Evolutionary conservation across 2,888 invertebrate species (phyloP).

Genomic region (Formica aserva): DNA sequence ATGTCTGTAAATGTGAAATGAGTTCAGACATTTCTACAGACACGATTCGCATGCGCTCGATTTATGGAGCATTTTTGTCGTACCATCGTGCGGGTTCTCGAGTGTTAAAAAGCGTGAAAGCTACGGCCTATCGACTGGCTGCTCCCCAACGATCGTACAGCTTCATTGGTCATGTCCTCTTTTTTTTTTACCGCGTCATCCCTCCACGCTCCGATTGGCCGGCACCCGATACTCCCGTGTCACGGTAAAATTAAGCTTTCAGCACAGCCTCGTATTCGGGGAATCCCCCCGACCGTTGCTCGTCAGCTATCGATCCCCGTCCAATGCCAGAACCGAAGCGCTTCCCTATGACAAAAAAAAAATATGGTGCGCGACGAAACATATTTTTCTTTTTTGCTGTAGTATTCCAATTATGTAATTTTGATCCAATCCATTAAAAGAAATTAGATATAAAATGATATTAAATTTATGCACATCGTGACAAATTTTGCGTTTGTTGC

Average conservation of each 20-base stretch:
- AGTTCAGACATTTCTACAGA: neutral
- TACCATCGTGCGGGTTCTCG: neutral
- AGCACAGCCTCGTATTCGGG: conserved; percentile 77
- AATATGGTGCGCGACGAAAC: conserved; percentile 59
- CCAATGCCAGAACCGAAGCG: conserved; percentile 62
- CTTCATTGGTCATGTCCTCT: conserved; percentile 79
- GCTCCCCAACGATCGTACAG: conserved; percentile 67
- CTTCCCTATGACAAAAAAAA: conserved; percentile 52
- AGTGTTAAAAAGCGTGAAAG: conserved; percentile 58
- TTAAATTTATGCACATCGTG: neutral
- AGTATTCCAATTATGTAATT: neutral
- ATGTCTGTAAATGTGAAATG: neutral
- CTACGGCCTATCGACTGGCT: conserved; percentile 70
- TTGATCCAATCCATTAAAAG: neutral
- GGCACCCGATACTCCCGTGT: conserved; percentile 78
- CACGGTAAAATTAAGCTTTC: conserved; percentile 83
- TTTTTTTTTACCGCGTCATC: conserved; percentile 72
- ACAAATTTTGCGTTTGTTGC: neutral
- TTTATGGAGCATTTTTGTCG: conserved; percentile 22
- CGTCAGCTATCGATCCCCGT: conserved; percentile 69
- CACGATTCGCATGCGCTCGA: neutral
- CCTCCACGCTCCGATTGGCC: conserved; percentile 79
- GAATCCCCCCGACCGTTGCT: conserved; percentile 66
- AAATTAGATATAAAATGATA: neutral
- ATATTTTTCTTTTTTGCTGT: neutral